A percentile compares a stretch with the other conserved stretches of the same genome.
Conservation (phyloP, 2,113 vertebrate species). For the Arothron firmamentum region DNA sequence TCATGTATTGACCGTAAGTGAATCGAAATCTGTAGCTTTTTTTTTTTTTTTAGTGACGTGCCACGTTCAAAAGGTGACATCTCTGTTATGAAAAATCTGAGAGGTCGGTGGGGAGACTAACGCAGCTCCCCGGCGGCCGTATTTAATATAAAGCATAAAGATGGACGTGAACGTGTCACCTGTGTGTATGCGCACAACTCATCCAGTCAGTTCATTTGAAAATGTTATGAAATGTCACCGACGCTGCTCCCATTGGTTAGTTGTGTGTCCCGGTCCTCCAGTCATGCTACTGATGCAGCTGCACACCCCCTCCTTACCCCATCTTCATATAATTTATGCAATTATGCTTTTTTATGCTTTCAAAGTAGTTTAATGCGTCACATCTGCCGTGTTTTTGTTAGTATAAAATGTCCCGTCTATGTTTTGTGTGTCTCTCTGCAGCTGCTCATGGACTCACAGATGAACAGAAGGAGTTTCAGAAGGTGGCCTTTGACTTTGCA, state of each 20-base stretch:
- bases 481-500: constrained; percentile 94
- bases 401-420: neutral
- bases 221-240: neutral
- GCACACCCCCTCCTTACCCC: constrained; percentile 29
- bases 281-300: constrained; percentile 18
- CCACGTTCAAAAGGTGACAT: neutral
- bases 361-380: too few species aligned
- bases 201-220: too few species aligned
- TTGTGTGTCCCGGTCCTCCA: constrained; percentile 15
- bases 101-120: neutral
- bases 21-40: neutral
- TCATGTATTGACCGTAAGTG: constrained; percentile 77
- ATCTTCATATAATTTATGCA: neutral
- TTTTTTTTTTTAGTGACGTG: neutral
- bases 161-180: too few species aligned
- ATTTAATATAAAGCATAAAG: too few species aligned
- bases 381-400: neutral
- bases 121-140: too few species aligned
- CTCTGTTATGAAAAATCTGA: neutral
- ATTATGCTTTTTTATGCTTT: too few species aligned
- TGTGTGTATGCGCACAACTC: too few species aligned
- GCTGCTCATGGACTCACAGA: constrained; percentile 86
- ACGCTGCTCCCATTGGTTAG: constrained; percentile 29
- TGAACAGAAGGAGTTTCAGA: constrained; percentile 96
- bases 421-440: constrained; percentile 42